Percentiles rank a stretch among this genome's conserved stretches.
Conservation (phyloP, 2,113 vertebrate genomes). For the Entosphenus tridentatus region DNA sequence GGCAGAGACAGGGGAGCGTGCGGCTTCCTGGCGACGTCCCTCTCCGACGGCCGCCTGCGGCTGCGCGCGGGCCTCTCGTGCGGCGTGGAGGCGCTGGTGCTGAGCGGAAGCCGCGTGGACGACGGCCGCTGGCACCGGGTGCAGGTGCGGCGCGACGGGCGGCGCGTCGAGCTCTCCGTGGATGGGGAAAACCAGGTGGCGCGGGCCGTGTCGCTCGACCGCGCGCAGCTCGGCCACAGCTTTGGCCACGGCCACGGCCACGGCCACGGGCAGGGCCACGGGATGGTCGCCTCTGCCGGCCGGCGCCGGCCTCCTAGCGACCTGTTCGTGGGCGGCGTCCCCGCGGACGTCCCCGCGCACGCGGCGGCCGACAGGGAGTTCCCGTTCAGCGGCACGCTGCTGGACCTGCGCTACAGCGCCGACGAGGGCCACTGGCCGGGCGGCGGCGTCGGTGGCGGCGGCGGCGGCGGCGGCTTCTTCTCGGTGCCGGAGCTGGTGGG, state of each 20-base stretch:
- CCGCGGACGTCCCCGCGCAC: slow-evolving; percentile 9
- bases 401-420: slow-evolving; percentile 62
- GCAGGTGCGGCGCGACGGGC: slow-evolving; percentile 37
- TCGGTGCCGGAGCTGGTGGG: slow-evolving; percentile 47
- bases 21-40: slow-evolving; percentile 67
- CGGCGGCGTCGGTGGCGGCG: slow-evolving; percentile 48
- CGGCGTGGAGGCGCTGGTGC: slow-evolving; percentile 48
- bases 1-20: slow-evolving; percentile 17
- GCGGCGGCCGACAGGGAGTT: no score
- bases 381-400: slow-evolving; percentile 22
- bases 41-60: slow-evolving; percentile 42
- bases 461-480: slow-evolving; percentile 47
- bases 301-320: slow-evolving; percentile 23
- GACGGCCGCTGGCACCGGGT: slow-evolving; percentile 72
- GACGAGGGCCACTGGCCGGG: slow-evolving; percentile 79
- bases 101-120: slow-evolving; percentile 33
- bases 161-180: slow-evolving; percentile 42
- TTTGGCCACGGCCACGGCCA: slow-evolving; percentile 44
- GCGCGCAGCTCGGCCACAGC: no score
- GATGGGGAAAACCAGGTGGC: slow-evolving; percentile 43
- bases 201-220: neutral
- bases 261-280: slow-evolving; percentile 19
- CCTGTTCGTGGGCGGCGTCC: slow-evolving; percentile 65
- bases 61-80: slow-evolving; percentile 69
- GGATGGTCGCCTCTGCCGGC: no score